Evolutionary conservation across 2,888 invertebrate genomes (phyloP).

Genomic region (Dicyrtoma fusca): DNA sequence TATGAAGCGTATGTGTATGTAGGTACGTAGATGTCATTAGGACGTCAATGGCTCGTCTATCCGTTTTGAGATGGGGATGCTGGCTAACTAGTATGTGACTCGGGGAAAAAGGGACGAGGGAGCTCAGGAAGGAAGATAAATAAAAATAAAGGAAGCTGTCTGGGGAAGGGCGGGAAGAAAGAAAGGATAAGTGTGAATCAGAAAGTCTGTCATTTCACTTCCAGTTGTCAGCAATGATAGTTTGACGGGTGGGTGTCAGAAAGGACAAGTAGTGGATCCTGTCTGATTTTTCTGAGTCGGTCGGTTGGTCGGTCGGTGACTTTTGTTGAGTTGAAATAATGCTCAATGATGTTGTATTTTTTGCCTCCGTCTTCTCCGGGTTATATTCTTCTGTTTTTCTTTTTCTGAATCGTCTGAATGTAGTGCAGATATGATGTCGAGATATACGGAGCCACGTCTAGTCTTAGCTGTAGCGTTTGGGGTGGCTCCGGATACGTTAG

Average conservation of each 20-base stretch:
- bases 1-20: background rate
- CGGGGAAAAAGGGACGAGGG: background rate
- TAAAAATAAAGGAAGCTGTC: background rate
- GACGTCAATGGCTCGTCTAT: no score
- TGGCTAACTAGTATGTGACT: no score
- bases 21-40: no score
- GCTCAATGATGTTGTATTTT: background rate
- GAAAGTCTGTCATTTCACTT: conserved; percentile 25
- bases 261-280: background rate
- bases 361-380: background rate
- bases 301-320: background rate
- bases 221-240: conserved; percentile 12
- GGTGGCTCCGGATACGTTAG: background rate
- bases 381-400: background rate
- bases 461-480: background rate
- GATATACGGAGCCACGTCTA: no score
- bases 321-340: background rate
- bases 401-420: no score
- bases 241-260: conserved; percentile 15
- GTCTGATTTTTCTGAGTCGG: background rate
- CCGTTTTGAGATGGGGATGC: no score
- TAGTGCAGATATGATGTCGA: no score
- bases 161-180: no score
- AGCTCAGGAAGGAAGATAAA: background rate
- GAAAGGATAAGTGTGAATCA: background rate